A percentile compares a stretch with the other conserved stretches of the same genome.
These are phyloP conservation scores for Phyto melanocephala DNA, from an alignment of 2,888 invertebrate species.

Conservation along the genomic window DNA sequence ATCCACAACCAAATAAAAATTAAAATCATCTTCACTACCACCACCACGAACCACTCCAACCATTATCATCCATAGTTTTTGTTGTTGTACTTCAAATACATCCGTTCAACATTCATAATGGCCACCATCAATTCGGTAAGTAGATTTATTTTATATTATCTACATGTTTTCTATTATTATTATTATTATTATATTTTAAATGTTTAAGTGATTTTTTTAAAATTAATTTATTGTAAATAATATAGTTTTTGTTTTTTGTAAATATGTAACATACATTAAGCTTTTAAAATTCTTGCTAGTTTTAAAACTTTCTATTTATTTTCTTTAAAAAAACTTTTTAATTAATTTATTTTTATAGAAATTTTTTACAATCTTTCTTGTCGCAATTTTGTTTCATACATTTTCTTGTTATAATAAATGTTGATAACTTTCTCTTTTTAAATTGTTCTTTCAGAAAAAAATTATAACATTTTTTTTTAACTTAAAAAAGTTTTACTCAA, in stretches of 20 bases:
- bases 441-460: too few species aligned
- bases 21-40: conserved; percentile 66
- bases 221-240: neutral
- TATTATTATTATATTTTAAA: neutral
- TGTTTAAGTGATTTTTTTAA: neutral
- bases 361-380: too few species aligned
- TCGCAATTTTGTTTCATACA: too few species aligned
- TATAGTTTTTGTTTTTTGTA: neutral
- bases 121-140: conserved; percentile 79
- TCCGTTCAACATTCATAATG: conserved; percentile 70
- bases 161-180: conserved; percentile 23
- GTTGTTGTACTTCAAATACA: conserved; percentile 60
- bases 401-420: too few species aligned
- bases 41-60: conserved; percentile 68
- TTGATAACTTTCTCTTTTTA: too few species aligned
- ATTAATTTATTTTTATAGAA: too few species aligned
- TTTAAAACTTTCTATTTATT: too few species aligned
- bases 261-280: too few species aligned
- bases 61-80: conserved; percentile 57
- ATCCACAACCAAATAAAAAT: conserved; percentile 68
- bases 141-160: conserved; percentile 63
- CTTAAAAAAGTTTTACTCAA: too few species aligned
- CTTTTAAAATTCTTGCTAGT: too few species aligned
- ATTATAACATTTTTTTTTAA: too few species aligned
- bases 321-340: too few species aligned